Evolutionary conservation across 2,888 invertebrate genomes (phyloP), one percentile per base, ranked within the genome.

Genomic region (Sisyra terminalis): DNA sequence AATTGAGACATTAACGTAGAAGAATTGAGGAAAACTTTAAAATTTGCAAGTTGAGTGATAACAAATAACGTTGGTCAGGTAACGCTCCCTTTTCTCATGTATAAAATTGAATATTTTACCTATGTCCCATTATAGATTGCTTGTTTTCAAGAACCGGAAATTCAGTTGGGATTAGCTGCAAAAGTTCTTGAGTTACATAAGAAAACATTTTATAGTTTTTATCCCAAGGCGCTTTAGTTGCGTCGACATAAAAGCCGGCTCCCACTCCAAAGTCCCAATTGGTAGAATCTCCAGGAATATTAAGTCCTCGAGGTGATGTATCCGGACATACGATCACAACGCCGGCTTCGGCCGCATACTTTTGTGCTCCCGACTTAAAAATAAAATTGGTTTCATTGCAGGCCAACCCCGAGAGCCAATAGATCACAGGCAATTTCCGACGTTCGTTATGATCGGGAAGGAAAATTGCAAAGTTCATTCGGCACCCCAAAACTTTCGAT

Each of bases 381-480:
- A 94, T 81, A 56, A 97, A 94, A 66, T 98, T 98, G 55, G 87
- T 82, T 61, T 98, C 96, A 9, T 78, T 89, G 60, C 97, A 97
- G 0, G 86, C 86, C 24, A 97, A 67, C 1, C 96, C 93, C 31
- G 93, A 93, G 0, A 96, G 67, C 71, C 81, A 96, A 59, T 88
- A 94, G 9, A 96, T 68, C 1, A 89, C 85, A 2, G 94, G 90
- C 29, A 85, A 64, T 51, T 70, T 69, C 11, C 63, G 64, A 42
- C 66, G 65, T 47, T 75, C 73, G 1, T 71, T 69, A 55, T 83
- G 75, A 0, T 88, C 82, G 11, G 97, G 97, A 40, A 96, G 57
- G 57, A 79, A 98, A 30, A 94, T 69, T 0, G 87, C 88, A 63
- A 97, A 93, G 55, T 85, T 92, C 89, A 94, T 96, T 49, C 75